Percentiles rank a stretch among this genome's conserved stretches.
These are phyloP conservation scores for Philaenus spumarius DNA, from an alignment of 1,140 invertebrate genomes.

Conservation along the genomic window DNA sequence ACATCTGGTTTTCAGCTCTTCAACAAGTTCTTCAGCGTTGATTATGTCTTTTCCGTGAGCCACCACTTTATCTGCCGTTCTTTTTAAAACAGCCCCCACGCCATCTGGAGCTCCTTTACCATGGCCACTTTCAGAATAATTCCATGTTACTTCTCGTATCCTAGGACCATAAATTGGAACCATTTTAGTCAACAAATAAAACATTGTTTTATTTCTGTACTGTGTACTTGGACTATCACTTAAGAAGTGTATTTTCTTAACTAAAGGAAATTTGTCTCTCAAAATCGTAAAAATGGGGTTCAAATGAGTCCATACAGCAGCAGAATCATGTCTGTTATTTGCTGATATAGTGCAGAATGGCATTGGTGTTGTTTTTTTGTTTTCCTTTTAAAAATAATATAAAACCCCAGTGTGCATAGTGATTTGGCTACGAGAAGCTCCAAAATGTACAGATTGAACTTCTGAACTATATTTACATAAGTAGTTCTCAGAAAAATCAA, in stretches of 20 bases:
- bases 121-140: slow-evolving; percentile 41
- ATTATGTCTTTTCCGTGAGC: slow-evolving; percentile 33
- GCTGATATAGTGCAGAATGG: slow-evolving; percentile 37
- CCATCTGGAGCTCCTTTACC: slow-evolving; percentile 43
- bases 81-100: slow-evolving; percentile 39
- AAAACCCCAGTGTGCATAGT: slow-evolving; percentile 36
- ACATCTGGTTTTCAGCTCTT: neutral
- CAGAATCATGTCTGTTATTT: slow-evolving; percentile 30
- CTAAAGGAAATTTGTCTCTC: too few species aligned
- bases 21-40: slow-evolving; percentile 18
- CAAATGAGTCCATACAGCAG: slow-evolving; percentile 35
- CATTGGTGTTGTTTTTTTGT: slow-evolving; percentile 18
- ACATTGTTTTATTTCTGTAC: slow-evolving; percentile 26
- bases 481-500: slow-evolving; percentile 37
- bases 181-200: slow-evolving; percentile 23
- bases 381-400: too few species aligned
- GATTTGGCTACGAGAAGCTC: slow-evolving; percentile 32
- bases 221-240: slow-evolving; percentile 25
- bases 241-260: slow-evolving; percentile 22
- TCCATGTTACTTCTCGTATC: slow-evolving; percentile 38
- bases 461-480: slow-evolving; percentile 34
- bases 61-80: slow-evolving; percentile 35
- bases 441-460: slow-evolving; percentile 36
- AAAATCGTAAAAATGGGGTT: slow-evolving; percentile 27
- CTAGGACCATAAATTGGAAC: slow-evolving; percentile 17